These are phyloP conservation scores for Chromis chromis DNA, from an alignment of 2,797 vertebrate species.

Conservation along the genomic window DNA sequence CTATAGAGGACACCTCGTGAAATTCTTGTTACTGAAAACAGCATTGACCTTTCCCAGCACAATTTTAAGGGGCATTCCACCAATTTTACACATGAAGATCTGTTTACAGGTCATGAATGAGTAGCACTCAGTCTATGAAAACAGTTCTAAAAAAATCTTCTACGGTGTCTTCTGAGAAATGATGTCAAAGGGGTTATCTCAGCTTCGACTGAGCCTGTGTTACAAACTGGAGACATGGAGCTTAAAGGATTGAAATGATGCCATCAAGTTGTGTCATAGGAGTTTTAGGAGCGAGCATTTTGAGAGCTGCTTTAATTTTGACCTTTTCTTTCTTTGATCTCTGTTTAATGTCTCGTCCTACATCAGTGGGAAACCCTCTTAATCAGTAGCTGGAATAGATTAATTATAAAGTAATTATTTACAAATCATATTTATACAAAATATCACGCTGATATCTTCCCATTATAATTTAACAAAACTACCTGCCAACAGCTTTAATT, in stretches of 20 bases:
- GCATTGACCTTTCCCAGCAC: rapidly evolving
- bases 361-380: not conserved
- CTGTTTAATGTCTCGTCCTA: not conserved
- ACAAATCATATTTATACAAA: not conserved
- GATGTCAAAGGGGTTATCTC: not conserved
- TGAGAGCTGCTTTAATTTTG: not conserved
- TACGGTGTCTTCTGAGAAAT: not conserved
- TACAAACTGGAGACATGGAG: not conserved
- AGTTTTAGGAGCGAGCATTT: not conserved
- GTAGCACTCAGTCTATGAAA: not conserved
- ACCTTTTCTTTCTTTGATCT: not conserved
- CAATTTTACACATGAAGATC: not conserved
- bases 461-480: not conserved
- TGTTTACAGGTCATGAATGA: not conserved
- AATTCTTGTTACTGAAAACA: not conserved
- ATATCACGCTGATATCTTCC: not conserved
- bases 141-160: not conserved
- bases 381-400: not conserved
- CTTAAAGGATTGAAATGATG: not conserved
- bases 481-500: constrained; percentile 14
- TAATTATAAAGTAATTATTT: not conserved
- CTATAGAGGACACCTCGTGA: too few species aligned
- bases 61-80: not conserved
- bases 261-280: not conserved
- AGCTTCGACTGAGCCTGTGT: not conserved